Evolutionary conservation across 2,888 invertebrate species (phyloP), one percentile per base, ranked within the genome.

Genomic region (Allacma fusca): DNA sequence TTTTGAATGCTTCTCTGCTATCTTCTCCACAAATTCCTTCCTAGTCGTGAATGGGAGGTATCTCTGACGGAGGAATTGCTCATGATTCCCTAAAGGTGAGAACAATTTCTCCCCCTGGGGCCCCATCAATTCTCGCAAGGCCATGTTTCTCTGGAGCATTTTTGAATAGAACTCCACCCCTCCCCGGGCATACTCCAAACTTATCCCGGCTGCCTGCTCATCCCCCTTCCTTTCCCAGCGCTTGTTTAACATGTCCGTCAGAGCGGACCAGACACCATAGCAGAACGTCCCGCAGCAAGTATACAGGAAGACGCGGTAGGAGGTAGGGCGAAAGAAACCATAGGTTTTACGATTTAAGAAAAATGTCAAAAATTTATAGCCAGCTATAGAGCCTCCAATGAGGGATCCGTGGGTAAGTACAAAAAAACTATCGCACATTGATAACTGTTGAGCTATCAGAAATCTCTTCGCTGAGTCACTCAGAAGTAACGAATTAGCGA

Each of bases 401-500:
- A 89, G 89, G 0, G 88, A 74, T 0, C 90, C 88, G 80, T 92
- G 91, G 67, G 90, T 85, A 0, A 90, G 86, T 1, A 91, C 86
- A 85, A 91, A 90, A 78, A 89, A 86, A 57, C 90, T 90, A 80
- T 90, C 88, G 1, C 90, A 86, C 87, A 91, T 90, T 77, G 92
- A 86, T 73, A 95, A 89, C 86, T 94, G 92, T 83, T 91, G 89
- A 77, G 93, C 94, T 29, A 95, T 90, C 0, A 92, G 94, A 88
- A 93, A 95, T 79, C 92, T 88, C 86, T 94, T 91, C 13, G 93
- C 94, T 80, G 92, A 90, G 80, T 93, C 92, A 19, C 92, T 91
- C n/a, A 95, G 85, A 1, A 93, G 86, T 34, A 95, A 85, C 0
- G 94, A 90, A 19, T 92, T 87, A 71, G 91, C 87, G 65, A 95